phyloP scores from a whole-genome alignment of 2,888 invertebrate genomes.

The Cryptosula pallasiana region DNA sequence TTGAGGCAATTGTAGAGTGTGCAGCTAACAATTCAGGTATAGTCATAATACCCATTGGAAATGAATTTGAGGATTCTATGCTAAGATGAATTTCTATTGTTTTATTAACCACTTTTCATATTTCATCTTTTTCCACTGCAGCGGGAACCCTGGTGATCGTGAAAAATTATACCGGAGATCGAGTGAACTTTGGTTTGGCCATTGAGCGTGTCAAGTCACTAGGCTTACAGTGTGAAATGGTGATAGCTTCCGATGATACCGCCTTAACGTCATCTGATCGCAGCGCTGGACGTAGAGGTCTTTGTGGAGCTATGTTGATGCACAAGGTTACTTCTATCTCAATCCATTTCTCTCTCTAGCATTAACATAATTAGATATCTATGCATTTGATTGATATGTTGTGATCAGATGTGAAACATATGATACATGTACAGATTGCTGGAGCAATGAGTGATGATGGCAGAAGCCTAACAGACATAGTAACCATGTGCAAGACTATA shows the following conservation, averaged over 20 bases:
- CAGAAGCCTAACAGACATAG: constrained; percentile 60
- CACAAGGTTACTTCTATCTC: constrained; percentile 55
- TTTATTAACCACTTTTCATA: no score
- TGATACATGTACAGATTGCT: constrained; percentile 67
- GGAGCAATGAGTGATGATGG: constrained; percentile 69
- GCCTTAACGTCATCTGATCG: constrained; percentile 57
- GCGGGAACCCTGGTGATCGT: constrained; percentile 47
- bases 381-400: no score
- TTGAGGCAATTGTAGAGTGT: constrained; percentile 63
- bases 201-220: constrained; percentile 44
- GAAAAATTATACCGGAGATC: constrained; percentile 51
- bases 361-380: no score
- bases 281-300: constrained; percentile 62
- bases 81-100: no score
- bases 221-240: constrained; percentile 59
- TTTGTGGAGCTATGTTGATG: constrained; percentile 60
- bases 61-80: no score
- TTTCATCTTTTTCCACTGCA: no score
- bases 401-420: no score
- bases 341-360: no score
- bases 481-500: constrained; percentile 35
- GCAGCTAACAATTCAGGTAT: constrained; percentile 45
- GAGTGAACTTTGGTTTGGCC: constrained; percentile 50
- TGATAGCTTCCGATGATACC: constrained; percentile 68
- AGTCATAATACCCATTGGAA: no score